Conservation (phyloP, 1,140 invertebrate species). For the Brachionus asplanchnoidis region DNA sequence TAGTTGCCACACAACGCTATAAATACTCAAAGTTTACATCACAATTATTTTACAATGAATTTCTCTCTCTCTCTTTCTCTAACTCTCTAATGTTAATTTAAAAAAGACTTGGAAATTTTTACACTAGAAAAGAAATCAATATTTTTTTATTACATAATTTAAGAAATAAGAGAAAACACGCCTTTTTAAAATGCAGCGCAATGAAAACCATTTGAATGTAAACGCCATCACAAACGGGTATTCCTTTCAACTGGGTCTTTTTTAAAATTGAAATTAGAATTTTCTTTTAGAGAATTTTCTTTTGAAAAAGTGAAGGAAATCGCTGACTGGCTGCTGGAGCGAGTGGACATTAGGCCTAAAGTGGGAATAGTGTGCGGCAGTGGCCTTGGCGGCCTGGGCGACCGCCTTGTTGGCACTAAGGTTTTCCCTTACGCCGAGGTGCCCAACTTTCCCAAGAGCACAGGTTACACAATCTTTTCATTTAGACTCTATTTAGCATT, state of each 20-base stretch:
- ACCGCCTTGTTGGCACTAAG: conserved; percentile 67
- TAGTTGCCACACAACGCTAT: not conserved
- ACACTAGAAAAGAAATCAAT: not conserved
- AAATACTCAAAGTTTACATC: not conserved
- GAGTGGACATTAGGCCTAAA: conserved; percentile 60
- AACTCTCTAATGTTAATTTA: not conserved
- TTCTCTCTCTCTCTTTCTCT: not conserved
- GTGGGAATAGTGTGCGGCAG: conserved; percentile 92
- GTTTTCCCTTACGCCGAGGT: conserved; percentile 78
- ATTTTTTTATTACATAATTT: not conserved
- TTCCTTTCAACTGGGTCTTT: no score
- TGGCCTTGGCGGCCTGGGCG: conserved; percentile 79
- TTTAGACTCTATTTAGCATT: no score
- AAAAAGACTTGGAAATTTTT: not conserved
- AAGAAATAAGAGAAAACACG: not conserved
- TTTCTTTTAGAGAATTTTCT: not conserved
- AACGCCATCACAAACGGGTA: conserved; percentile 13
- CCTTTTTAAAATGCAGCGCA: conserved; percentile 7
- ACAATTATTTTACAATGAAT: not conserved
- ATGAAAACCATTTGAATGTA: not conserved
- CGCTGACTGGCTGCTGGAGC: not conserved
- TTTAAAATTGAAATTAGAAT: no score
- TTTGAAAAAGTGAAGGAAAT: conserved; percentile 41
- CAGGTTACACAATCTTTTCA: conserved; percentile 42
- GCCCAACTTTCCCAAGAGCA: conserved; percentile 80